Percentiles rank a stretch among this genome's conserved stretches.
Evolutionary conservation across 2,113 vertebrate species (phyloP).

Genomic region (Monopterus albus): DNA sequence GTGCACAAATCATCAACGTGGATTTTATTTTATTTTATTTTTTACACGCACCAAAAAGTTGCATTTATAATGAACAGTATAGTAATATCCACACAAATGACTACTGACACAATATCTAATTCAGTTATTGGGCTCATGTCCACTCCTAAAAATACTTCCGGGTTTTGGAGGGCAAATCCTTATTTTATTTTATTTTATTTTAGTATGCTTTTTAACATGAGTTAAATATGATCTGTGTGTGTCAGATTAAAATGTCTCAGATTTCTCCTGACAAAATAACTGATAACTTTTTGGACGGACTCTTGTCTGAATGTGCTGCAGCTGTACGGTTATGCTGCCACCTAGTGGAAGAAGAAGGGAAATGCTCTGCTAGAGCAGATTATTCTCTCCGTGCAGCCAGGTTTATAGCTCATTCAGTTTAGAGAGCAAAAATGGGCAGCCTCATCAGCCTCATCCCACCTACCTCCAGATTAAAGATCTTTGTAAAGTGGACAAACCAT

Average conservation of each 20-base stretch:
- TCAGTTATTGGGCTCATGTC: not conserved
- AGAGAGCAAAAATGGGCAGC: not conserved
- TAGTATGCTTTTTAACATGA: too few relatives aligned
- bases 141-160: not conserved
- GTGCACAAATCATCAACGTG: not conserved
- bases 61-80: too few relatives aligned
- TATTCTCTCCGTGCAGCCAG: too few relatives aligned
- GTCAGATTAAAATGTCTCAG: not conserved
- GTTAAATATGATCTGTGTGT: too few relatives aligned
- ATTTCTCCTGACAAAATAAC: too few relatives aligned
- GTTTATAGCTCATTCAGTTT: not conserved
- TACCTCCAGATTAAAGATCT: not conserved
- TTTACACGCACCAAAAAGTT: too few relatives aligned
- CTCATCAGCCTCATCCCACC: not conserved
- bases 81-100: too few relatives aligned
- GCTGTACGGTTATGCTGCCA: constrained; percentile 40
- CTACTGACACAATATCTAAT: not conserved
- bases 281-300: not conserved
- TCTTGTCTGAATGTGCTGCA: not conserved
- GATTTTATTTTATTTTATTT: too few relatives aligned
- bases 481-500: not conserved
- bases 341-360: constrained; percentile 9
- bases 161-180: too few relatives aligned
- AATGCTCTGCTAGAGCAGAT: too few relatives aligned
- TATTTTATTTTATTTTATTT: too few relatives aligned